phyloP scores from a whole-genome alignment of 2,888 invertebrate species.

The Tinea semifulvella region DNA sequence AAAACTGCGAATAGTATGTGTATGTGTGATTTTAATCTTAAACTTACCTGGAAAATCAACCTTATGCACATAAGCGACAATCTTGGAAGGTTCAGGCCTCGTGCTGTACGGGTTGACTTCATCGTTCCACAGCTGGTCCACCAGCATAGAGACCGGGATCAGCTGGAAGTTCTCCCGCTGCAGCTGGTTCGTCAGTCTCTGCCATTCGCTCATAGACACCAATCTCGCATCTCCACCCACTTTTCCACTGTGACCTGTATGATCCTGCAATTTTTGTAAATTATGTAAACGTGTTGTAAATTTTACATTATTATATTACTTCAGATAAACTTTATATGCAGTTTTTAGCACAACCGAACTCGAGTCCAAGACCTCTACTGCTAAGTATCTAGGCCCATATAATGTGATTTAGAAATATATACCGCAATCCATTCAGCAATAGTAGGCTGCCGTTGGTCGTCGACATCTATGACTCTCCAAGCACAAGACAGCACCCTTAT shows the following conservation, averaged over 20 bases:
- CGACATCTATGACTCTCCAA: constrained; percentile 88
- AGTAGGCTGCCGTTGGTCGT: constrained; percentile 67
- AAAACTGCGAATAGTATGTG: no score
- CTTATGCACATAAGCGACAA: constrained; percentile 70
- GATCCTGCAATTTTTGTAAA: constrained; percentile 28
- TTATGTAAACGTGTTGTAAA: no score
- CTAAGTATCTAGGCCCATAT: no score
- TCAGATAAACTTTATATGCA: no score
- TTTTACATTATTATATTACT: no score
- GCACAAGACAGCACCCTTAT: constrained; percentile 84
- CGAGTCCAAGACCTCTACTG: no score
- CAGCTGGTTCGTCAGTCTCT: constrained; percentile 65
- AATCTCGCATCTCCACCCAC: constrained; percentile 81
- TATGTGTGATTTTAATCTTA: no score
- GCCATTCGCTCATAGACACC: constrained; percentile 75
- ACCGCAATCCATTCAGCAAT: constrained; percentile 75
- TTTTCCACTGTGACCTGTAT: constrained; percentile 52
- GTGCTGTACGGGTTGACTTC: constrained; percentile 38
- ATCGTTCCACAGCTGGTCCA: constrained; percentile 82
- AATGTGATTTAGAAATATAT: constrained; percentile 2
- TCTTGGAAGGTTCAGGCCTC: constrained; percentile 68
- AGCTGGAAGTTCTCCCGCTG: constrained; percentile 57
- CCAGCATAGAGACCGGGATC: constrained; percentile 72
- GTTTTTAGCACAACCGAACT: no score
- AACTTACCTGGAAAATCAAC: constrained; percentile 68